Evolutionary conservation across 2,888 invertebrate species (phyloP), one percentile per base, ranked within the genome.

Genomic region (Galerucella calmariensis): DNA sequence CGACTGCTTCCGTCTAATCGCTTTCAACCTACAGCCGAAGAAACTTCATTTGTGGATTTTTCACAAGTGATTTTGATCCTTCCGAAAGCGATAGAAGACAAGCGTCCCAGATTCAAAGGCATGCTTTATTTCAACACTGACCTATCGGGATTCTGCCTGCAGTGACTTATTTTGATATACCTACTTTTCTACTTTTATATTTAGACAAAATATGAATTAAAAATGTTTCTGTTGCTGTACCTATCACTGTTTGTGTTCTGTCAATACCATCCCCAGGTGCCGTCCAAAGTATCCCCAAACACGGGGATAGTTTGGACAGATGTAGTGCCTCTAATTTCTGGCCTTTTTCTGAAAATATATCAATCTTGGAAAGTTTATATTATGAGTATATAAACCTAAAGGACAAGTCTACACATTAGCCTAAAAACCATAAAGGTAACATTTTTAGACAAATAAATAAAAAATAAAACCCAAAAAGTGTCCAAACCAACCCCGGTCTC

Each of bases 101-200:
- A 44, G 20, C 16, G 41, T 48, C n/a, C 69, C 11, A 75, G 75
- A 48, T 74, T 73, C 24, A 41, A 73, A 56, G 56, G 51, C 10
- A 76, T 76, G 69, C 35, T 74, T 14, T 73, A 75, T 51, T 75
- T 75, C 53, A 75, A 75, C 35, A 68, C 56, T 62, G 75, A 69
- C 56, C 56, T 75, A 41, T 46, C 68, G 8, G 72, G n/a, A 35
- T 63, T 63, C 63, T 35, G 24, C 41, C 27, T 62, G 62, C 62
- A 62, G 27, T 24, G 41, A 62, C 62, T 62, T 10, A n/a, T 62
- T 62, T 24, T 59, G 59, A 59, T 44, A 44, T 44, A 44, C 6
- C 44, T 44, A 10, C 44, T 44, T 20, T 20, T 20, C 20, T 20
- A 20, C 20, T 20, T 20, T 20, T 20, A 20, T 20, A 20, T 20